phyloP scores from a whole-genome alignment of 2,797 vertebrate genomes.

The Sebastiscus tertius region DNA sequence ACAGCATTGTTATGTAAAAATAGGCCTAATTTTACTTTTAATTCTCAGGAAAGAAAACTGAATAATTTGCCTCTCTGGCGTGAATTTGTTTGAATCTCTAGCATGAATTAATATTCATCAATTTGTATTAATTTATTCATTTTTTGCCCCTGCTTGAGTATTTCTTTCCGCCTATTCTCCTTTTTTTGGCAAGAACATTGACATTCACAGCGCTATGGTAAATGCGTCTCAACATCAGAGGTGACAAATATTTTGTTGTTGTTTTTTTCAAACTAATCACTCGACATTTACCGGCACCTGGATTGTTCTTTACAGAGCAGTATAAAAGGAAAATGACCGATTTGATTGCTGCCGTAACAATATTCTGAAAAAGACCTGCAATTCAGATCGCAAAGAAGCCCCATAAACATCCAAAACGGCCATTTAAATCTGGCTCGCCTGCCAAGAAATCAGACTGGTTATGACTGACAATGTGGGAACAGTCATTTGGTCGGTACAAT shows the following conservation, averaged over 20 bases:
- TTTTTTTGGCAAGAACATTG: background rate
- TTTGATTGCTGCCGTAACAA: constrained; percentile 34
- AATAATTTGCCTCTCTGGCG: too few species aligned
- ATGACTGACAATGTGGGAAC: background rate
- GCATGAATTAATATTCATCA: too few species aligned
- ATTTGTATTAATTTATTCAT: too few species aligned
- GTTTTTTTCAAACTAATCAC: background rate
- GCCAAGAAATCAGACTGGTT: background rate
- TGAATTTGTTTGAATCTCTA: too few species aligned
- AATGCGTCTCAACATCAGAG: background rate
- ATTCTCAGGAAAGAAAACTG: too few species aligned
- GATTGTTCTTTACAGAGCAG: constrained; percentile 10
- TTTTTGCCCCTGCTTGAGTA: too few species aligned
- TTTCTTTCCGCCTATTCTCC: background rate
- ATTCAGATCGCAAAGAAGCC: constrained; percentile 27
- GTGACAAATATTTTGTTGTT: background rate
- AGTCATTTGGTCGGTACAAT: background rate
- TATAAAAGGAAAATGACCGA: constrained; percentile 17
- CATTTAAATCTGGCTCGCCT: constrained; percentile 7
- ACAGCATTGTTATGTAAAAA: too few species aligned
- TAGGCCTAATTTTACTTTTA: too few species aligned
- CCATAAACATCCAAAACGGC: constrained; percentile 29
- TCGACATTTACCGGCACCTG: constrained; percentile 4
- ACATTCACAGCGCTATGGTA: background rate
- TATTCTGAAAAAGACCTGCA: constrained; percentile 11